Evolutionary conservation across 1,140 invertebrate species (phyloP), one percentile per base, ranked within the genome.

Genomic region (Euwallacea fornicatus): DNA sequence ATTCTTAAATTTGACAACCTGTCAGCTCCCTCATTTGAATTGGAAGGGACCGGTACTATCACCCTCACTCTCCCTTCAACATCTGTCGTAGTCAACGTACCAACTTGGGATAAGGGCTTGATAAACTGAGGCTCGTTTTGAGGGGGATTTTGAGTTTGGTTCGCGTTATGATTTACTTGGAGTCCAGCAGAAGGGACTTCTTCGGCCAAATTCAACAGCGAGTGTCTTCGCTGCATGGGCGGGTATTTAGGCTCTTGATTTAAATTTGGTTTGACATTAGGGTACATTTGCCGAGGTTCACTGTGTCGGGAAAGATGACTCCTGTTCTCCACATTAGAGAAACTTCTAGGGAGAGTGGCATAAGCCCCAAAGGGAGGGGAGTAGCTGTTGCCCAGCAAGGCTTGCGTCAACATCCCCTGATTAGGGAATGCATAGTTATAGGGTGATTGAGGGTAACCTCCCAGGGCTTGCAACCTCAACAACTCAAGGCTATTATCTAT

Each of bases 61-160:
- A 88, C 81, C 65, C 84, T 80, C 7, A 86, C 81, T 16, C 85
- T 80, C 0, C 87, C 87, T 44, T 87, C 85, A 3, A 82, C 76
- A 53, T 86, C 86, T 0, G 85, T 86, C 0, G 88, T 85, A 0
- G 86, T 86, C 21, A 88, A 75, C 42, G 87, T 87, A 7, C 84
- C 85, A 9, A 87, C 84, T 73, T 89, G 89, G 0, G 88, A 88
- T 21, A 91, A 76, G 0, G 89, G 89, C 78, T 86, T 89, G 74
- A 90, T 90, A 68, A 89, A 89, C 2, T 86, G 83, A 0, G 11
- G 8, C 16, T 56, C 54, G 8, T 1, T 15, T 21, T n/a, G n/a
- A 9, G 10, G 10, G 0, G 54, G 54, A 7, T 8, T 11, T 0
- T 8, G 7, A 9, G 0, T 21, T 3, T 56, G n/a, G 16, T 15